Conservation (phyloP, 2,797 vertebrate species). For the Bryconaethiops microstoma region DNA sequence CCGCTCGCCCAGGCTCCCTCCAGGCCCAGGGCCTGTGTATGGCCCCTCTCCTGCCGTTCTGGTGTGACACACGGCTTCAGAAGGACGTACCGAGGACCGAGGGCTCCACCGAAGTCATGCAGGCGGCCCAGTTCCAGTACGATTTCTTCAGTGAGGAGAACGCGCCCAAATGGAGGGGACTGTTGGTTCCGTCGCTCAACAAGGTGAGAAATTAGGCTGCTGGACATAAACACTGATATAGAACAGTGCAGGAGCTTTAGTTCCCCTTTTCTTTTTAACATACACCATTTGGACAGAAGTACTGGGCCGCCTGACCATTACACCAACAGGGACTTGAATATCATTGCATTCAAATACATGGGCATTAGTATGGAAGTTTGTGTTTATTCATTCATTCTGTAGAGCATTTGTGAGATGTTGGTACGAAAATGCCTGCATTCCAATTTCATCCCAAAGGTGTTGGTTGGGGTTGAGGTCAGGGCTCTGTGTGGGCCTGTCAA, state of each 20-base stretch:
- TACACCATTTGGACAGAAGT: too few relatives aligned
- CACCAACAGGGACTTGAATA: too few relatives aligned
- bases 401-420: too few relatives aligned
- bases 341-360: too few relatives aligned
- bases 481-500: too few relatives aligned
- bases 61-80: conserved; percentile 16
- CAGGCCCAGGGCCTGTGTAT: conserved; percentile 45
- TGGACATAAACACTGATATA: too few relatives aligned
- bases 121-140: conserved; percentile 87
- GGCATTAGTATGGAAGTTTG: too few relatives aligned
- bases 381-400: too few relatives aligned
- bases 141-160: conserved; percentile 93
- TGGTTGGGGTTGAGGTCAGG: too few relatives aligned
- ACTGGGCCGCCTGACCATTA: too few relatives aligned
- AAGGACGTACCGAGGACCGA: not conserved
- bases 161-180: conserved; percentile 87
- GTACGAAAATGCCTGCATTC: too few relatives aligned
- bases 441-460: too few relatives aligned
- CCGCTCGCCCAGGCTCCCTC: conserved; percentile 9
- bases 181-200: conserved; percentile 86
- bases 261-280: not conserved
- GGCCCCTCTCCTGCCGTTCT: conserved; percentile 42
- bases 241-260: not conserved
- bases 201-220: conserved; percentile 75
- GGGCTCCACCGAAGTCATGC: conserved; percentile 78